These are phyloP conservation scores for Paraescarpia echinospica DNA, from an alignment of 1,140 invertebrate genomes.

Conservation along the genomic window DNA sequence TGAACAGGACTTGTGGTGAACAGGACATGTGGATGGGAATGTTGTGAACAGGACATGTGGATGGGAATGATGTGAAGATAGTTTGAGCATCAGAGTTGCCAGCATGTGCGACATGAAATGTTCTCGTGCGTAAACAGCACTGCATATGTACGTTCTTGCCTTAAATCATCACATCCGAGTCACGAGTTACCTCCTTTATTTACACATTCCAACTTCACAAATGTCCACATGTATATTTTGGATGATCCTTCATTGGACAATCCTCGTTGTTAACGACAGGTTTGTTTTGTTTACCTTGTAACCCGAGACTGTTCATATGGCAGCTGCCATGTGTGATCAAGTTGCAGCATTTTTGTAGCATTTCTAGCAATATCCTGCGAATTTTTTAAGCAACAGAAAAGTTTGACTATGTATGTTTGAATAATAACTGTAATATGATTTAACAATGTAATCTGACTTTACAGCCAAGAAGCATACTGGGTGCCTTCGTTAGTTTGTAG, in stretches of 20 bases:
- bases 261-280: not conserved
- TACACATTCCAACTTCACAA: not conserved
- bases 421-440: not conserved
- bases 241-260: not conserved
- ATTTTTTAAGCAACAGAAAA: too few relatives aligned
- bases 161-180: not conserved
- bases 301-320: not conserved
- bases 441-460: not conserved
- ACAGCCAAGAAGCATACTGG: not conserved
- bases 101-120: too few relatives aligned
- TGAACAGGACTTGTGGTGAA: too few relatives aligned
- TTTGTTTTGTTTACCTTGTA: not conserved
- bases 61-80: too few relatives aligned
- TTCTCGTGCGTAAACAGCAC: too few relatives aligned
- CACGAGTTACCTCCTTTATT: not conserved
- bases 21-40: too few relatives aligned
- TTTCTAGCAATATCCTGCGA: not conserved
- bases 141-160: too few relatives aligned
- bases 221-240: not conserved
- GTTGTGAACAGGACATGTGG: too few relatives aligned
- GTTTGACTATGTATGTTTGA: not conserved
- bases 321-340: not conserved
- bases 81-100: too few relatives aligned
- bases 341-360: not conserved
- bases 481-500: not conserved